Base-by-base conservation (phyloP, 2,797 vertebrate species). In the Falco naumanni region DNA sequence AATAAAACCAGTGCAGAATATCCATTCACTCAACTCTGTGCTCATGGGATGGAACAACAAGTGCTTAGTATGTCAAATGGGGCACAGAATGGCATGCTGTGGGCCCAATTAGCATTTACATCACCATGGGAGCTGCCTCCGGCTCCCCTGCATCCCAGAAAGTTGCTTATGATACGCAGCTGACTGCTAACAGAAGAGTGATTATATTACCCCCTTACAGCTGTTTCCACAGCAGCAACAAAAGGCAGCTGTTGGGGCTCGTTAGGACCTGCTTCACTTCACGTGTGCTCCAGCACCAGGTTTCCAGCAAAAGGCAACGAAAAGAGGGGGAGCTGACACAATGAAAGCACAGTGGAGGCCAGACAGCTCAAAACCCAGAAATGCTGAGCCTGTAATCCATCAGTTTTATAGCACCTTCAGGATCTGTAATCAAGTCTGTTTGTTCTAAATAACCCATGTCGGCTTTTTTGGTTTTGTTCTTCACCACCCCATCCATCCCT, bases 221-320 rank as follows among this genome's bases (percentile, higher is more conserved):
- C 89, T 97, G 96, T 84, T 97, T 97, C 77, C 92, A 94, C 86
- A 88, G 79, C 65, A 70, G 87, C 87, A 82, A 97, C 89, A 96
- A 96, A 96, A 96, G 83, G 92, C 92, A 96, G 94, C 96, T 97
- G 95, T 88, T 95, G 64, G 76, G 48, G 61, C 87, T 61, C 37
- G 90, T 84, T 70, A 89, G 82, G 82, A 90, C 51, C 90, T 76
- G 93, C 92, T 94, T 90, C 71, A 45, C 76, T 94, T 91, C 88
- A 75, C 75, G 85, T 86, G 77, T 81, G 84, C 93, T 91, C 72
- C 19, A 2, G 69, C 43, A 63, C 78, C 89, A 69, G 11, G 43
- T 93, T 96, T 93, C 92, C 66, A 95, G 84, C 53, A 89, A 68
- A 89, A 81, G 53, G 41, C 72, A 59, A 68, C 71, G 75, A 83